phyloP scores from a whole-genome alignment of 2,797 vertebrate genomes.

The Bradypus variegatus region DNA sequence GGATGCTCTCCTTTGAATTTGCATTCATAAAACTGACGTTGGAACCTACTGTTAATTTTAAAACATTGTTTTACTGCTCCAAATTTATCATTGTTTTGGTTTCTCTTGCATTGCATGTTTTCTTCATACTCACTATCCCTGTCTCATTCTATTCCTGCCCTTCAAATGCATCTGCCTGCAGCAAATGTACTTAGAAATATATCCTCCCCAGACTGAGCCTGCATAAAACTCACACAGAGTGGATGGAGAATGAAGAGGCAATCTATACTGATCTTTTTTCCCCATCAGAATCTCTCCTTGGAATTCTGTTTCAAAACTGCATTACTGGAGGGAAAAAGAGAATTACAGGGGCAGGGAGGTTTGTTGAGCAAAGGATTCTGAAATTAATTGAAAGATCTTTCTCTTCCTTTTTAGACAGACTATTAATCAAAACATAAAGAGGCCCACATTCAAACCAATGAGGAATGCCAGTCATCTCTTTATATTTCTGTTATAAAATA shows the following conservation, averaged over 20 bases:
- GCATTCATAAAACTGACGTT: neutral
- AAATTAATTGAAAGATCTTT: slow-evolving; percentile 6
- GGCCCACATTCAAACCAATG: neutral
- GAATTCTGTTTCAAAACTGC: neutral
- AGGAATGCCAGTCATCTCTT: neutral
- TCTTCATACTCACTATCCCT: neutral
- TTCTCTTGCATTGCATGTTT: neutral
- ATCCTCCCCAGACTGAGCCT: neutral
- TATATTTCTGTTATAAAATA: slow-evolving; percentile 1
- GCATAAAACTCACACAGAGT: neutral
- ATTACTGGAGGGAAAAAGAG: neutral
- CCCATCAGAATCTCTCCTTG: neutral
- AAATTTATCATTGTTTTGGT: neutral
- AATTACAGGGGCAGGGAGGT: neutral
- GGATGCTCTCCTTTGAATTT: neutral
- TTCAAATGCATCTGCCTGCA: neutral
- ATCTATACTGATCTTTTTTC: neutral
- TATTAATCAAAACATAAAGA: neutral
- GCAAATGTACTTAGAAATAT: neutral
- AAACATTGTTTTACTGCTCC: neutral
- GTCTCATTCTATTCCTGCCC: neutral
- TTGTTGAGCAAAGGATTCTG: slow-evolving; percentile 5
- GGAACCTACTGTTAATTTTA: neutral
- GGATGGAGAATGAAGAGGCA: neutral
- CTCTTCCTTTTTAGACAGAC: neutral